Evolutionary conservation across 2,797 vertebrate species (phyloP), one percentile per base, ranked within the genome.

Genomic region (Cephalopachus bancanus): DNA sequence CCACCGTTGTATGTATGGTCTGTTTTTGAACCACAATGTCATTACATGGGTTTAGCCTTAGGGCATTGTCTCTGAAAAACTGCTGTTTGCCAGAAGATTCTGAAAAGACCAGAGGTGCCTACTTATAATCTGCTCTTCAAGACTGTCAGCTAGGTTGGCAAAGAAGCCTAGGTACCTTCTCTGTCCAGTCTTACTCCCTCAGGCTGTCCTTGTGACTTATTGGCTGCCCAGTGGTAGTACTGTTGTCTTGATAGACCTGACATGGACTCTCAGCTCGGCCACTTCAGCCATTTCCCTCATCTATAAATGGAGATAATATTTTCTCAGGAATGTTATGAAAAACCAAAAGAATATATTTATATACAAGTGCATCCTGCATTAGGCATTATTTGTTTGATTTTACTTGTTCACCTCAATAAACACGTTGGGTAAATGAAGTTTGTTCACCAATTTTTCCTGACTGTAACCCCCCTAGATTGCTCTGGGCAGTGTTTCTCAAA

Each of bases 401-500:
- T 89, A 26, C 59, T 83, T 83, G 28, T 83, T 37, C 28, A 69
- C 5, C 0, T 80, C 62, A 62, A n/a, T 69, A 78, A 76, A 55
- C 69, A 49, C n/a, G 64, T 60, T 83, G 83, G 11, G 26, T 76
- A 57, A 91, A 51, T 75, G 72, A 80, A 84, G 15, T 64, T 59
- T 53, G 26, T 12, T 37, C 30, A 55, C 78, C 33, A 55, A 0
- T 83, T 81, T 72, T 60, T 57, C 67, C 88, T 92, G 33, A 76
- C 37, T 53, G 4, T 28, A 81, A 20, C 16, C 44, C 44, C 20
- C 60, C 28, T 78, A 33, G 79, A 67, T 89, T 83, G n/a, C 74
- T 75, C 85, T 95, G 57, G 22, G 53, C 51, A 64, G 15, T 89
- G 15, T 92, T 76, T 88, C 16, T 83, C 74, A 85, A 85, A 84